These are phyloP conservation scores for Porites lobata DNA, from an alignment of 92 coral and sea anemone genomes.

Conservation along the genomic window DNA sequence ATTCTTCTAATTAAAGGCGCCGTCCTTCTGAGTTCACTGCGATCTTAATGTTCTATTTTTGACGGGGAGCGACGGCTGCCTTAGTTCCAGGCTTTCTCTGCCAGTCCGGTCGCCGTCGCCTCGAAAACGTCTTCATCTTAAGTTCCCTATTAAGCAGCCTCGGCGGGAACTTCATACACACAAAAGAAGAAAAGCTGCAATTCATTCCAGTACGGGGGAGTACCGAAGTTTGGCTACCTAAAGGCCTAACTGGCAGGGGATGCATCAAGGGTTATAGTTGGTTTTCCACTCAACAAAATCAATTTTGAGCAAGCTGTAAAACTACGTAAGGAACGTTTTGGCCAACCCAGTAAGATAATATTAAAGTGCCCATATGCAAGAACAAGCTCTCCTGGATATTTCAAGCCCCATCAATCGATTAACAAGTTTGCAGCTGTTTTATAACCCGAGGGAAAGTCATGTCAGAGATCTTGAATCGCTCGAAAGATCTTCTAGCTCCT, in stretches of 20 bases:
- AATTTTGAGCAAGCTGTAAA: neutral
- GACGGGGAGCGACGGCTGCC: too few species aligned
- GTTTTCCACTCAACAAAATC: neutral
- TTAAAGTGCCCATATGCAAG: conserved; percentile 49
- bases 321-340: conserved; percentile 31
- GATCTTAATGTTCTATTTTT: too few species aligned
- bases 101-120: too few species aligned
- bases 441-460: conserved; percentile 44
- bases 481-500: conserved; percentile 47
- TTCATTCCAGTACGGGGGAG: conserved; percentile 48
- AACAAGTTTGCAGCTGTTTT: conserved; percentile 22
- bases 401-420: neutral
- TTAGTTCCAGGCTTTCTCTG: too few species aligned
- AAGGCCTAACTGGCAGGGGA: conserved; percentile 55
- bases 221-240: conserved; percentile 53
- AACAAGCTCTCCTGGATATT: conserved; percentile 18
- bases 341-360: conserved; percentile 18
- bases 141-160: too few species aligned
- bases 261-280: conserved; percentile 24
- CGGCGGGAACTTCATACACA: too few species aligned
- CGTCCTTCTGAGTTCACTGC: too few species aligned
- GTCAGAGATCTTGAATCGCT: conserved; percentile 53
- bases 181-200: conserved; percentile 16
- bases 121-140: too few species aligned
- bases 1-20: too few species aligned